A percentile compares a stretch with the other conserved stretches of the same genome.
Conservation (phyloP, 2,113 vertebrate species). For the Stigmatopora argus region DNA sequence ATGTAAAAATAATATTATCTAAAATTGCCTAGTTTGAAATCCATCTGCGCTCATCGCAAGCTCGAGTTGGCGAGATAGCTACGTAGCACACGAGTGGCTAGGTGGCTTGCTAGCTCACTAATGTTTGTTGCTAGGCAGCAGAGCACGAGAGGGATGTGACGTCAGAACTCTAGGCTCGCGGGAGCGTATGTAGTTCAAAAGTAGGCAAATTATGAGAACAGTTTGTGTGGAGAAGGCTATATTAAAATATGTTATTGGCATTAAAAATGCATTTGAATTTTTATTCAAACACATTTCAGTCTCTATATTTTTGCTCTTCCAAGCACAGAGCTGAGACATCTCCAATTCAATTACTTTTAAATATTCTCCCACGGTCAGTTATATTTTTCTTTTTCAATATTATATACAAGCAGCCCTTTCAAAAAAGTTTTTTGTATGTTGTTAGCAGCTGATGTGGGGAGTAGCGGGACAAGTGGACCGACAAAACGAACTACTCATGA, state of each 20-base stretch:
- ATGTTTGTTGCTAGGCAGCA: conserved; percentile 60
- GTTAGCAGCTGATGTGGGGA: rapidly evolving
- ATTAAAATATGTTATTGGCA: too few relatives aligned
- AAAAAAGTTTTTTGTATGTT: neutral
- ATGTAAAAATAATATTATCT: neutral
- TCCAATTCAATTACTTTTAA: too few relatives aligned
- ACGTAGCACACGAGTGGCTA: conserved; percentile 32
- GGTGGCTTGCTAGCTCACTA: conserved; percentile 36
- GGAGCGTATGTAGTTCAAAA: conserved; percentile 8
- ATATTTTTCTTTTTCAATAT: too few relatives aligned
- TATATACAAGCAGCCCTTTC: neutral
- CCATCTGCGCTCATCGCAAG: neutral
- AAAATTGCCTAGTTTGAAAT: neutral
- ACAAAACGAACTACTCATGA: conserved; percentile 26
- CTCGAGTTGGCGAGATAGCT: conserved; percentile 14
- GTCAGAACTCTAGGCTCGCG: neutral
- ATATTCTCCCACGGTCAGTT: too few relatives aligned
- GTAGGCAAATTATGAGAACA: too few relatives aligned
- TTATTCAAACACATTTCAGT: too few relatives aligned
- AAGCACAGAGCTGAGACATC: too few relatives aligned
- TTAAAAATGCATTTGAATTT: too few relatives aligned
- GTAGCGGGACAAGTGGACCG: rapidly evolving
- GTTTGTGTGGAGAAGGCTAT: too few relatives aligned
- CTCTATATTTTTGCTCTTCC: too few relatives aligned
- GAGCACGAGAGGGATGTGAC: conserved; percentile 21